phyloP scores from a whole-genome alignment of 2,888 invertebrate species.

The Stenurella melanura region DNA sequence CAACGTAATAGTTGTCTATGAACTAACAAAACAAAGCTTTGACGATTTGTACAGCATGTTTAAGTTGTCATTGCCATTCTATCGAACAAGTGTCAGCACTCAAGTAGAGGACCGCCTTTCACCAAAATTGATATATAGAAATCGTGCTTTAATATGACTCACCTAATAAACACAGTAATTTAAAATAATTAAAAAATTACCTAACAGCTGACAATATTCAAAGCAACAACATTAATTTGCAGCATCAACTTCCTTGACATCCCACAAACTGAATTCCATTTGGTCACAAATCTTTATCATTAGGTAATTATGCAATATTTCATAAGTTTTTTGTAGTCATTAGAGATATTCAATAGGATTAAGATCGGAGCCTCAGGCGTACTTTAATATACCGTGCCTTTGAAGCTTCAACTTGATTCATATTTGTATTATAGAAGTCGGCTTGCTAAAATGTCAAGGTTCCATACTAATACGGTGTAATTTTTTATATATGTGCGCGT shows the following conservation, averaged over 20 bases:
- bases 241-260: slow-evolving; percentile 13
- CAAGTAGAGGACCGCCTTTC: slow-evolving; percentile 30
- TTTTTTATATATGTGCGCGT: neutral
- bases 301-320: slow-evolving; percentile 10
- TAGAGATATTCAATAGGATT: slow-evolving; percentile 15
- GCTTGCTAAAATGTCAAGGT: slow-evolving; percentile 12
- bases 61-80: slow-evolving; percentile 9
- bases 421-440: neutral
- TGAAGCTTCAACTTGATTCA: neutral
- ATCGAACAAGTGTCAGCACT: slow-evolving; percentile 12
- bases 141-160: neutral
- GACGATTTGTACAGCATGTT: neutral
- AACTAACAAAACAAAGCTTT: slow-evolving; percentile 1
- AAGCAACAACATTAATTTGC: slow-evolving; percentile 13
- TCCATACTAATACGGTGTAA: neutral
- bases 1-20: neutral
- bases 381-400: neutral
- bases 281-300: slow-evolving; percentile 6
- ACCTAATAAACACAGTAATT: neutral
- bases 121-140: slow-evolving; percentile 18
- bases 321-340: slow-evolving; percentile 4
- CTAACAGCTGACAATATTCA: neutral
- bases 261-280: slow-evolving; percentile 6
- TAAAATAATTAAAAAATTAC: slow-evolving; percentile 14
- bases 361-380: slow-evolving; percentile 20